phyloP scores from a whole-genome alignment of 1,140 invertebrate genomes.

The Plodia interpunctella region DNA sequence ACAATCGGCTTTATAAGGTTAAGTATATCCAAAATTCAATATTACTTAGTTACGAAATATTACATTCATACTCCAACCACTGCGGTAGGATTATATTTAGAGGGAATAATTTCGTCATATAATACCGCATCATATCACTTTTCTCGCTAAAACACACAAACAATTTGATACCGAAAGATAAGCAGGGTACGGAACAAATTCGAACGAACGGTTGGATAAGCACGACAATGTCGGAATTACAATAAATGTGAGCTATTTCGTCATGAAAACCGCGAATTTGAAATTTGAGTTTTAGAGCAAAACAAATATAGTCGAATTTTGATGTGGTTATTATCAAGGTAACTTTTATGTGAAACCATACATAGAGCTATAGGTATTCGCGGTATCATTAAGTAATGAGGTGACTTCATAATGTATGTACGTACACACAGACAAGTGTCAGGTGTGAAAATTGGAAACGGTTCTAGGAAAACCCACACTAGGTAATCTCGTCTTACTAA shows the following conservation, averaged over 20 bases:
- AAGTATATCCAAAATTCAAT: too few species aligned
- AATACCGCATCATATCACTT: slow-evolving; percentile 9
- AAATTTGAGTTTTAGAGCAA: not conserved
- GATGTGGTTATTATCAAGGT: not conserved
- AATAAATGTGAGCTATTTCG: not conserved
- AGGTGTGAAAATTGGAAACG: not conserved
- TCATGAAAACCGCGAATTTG: slow-evolving; percentile 1
- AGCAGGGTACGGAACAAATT: slow-evolving; percentile 11
- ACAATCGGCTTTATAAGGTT: too few species aligned
- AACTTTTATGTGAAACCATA: not conserved
- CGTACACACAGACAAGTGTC: not conserved
- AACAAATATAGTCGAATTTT: not conserved
- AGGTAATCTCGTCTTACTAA: too few species aligned
- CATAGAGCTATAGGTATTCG: not conserved
- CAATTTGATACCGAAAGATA: slow-evolving; percentile 15
- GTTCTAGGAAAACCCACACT: not conserved
- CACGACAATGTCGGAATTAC: slow-evolving; percentile 1
- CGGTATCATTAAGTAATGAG: not conserved
- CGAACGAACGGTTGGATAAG: slow-evolving; percentile 12
- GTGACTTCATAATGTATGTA: not conserved
- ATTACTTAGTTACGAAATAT: too few species aligned
- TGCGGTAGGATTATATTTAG: not conserved
- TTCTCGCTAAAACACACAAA: not conserved
- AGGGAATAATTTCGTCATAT: slow-evolving; percentile 1
- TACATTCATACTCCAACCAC: not conserved